Base-by-base conservation (phyloP, 2,113 vertebrate genomes). In the Oophaga pumilio region DNA sequence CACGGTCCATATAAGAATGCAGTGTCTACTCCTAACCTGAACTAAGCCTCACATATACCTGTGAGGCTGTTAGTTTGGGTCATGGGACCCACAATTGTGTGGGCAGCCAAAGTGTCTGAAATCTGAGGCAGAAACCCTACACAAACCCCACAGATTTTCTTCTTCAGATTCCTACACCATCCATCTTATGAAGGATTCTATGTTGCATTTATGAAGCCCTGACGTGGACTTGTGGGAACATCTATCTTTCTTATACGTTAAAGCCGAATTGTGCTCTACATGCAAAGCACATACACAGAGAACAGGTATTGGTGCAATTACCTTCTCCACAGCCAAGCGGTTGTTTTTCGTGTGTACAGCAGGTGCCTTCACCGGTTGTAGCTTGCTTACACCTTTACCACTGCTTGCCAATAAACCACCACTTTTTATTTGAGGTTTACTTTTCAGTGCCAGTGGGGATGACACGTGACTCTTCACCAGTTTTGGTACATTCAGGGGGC, bases 301-400 rank as follows among this genome's bases (percentile, higher is more conserved):
- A 22, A 3, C 33, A 76, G 43, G 49, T 28, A 71, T 71, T 71
- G 13, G 26, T 3, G 17, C 26, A 50, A 14, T 33, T 91, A 94
- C 94, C 94, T 95, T 95, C 79, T 92, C 93, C 8, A 81, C 0
- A 4, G 91, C 90, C 74, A 90, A 85, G 1, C 24, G 89, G 87
- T n/a, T 87, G 74, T 60, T 91, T 87, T 89, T 95, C 78, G 24
- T 9, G 24, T 87, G 73, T 28, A 13, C 0, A 24, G 89, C 66
- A 0, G 74, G 69, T 8, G 82, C 50, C 24, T 91, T 92, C 18
- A 90, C 76, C 0, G 49, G 66, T 62, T 76, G 91, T 49, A 92
- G 22, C n/a, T 79, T 91, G 87, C 86, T 89, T 49, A 0, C 0
- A 6, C 24, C 24, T 0, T 0, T 91, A 56, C 24, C 89, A 10